These are phyloP conservation scores for Steatornis caripensis DNA, from an alignment of 2,113 vertebrate genomes.

Conservation along the genomic window DNA sequence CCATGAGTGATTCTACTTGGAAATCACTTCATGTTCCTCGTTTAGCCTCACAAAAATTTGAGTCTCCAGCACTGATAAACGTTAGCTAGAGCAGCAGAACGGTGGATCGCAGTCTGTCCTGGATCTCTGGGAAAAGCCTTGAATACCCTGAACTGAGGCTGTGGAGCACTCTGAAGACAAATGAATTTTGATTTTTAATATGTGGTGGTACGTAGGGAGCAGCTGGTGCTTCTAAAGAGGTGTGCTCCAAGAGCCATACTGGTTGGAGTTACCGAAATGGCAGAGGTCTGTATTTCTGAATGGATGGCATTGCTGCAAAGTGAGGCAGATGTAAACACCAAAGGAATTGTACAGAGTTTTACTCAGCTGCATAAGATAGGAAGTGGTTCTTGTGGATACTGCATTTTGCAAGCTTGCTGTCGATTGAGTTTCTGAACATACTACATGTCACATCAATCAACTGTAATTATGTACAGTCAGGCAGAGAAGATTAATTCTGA, in stretches of 20 bases:
- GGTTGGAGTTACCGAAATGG: background rate
- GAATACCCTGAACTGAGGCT: background rate
- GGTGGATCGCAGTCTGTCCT: background rate
- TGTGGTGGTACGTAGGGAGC: background rate
- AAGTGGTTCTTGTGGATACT: background rate
- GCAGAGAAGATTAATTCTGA: background rate
- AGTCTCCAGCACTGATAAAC: background rate
- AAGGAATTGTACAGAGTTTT: background rate
- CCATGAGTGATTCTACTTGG: background rate
- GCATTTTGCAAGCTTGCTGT: background rate
- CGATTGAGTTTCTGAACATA: background rate
- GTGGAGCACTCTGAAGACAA: background rate
- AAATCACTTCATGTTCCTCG: fast-evolving
- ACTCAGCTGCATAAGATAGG: background rate
- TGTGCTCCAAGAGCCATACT: background rate
- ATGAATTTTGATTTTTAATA: background rate
- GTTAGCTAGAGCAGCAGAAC: background rate
- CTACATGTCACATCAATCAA: background rate
- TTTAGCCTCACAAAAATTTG: background rate
- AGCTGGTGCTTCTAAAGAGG: background rate
- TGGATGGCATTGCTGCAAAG: background rate
- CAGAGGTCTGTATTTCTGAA: background rate
- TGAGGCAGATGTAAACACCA: background rate
- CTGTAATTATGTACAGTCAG: background rate
- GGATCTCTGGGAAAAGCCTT: background rate